Evolutionary conservation across 2,113 vertebrate genomes (phyloP), one percentile per base, ranked within the genome.

Genomic region (Campylomormyrus numenius): DNA sequence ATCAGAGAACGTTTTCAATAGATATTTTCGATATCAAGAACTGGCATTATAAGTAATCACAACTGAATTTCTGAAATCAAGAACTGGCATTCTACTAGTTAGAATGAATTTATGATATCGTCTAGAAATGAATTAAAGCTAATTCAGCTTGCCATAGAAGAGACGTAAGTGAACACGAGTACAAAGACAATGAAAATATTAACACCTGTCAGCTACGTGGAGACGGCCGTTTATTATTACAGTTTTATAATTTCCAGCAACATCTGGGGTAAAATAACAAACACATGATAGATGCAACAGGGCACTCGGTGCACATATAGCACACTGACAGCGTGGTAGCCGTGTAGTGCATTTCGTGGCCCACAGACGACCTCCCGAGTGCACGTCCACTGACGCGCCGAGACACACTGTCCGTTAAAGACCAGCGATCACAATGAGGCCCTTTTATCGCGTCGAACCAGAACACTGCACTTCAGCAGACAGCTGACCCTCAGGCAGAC

Each of bases 401-500:
- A 15, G 50, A 52, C 21, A 5, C 42, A 7, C 15, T 66, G 8
- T 11, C 62, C 10, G n/a, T 70, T 31, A 31, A 31, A 70, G n/a
- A 31, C 10, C 27, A 27, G n/a, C 5, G 17, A 50, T 35, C 85
- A 52, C 45, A 52, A 52, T 5, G 4, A 27, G 48, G n/a, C 27
- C 13, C 48, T 48, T 13, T 84, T 45, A 49, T 52, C 74, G 7
- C 6, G 3, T 9, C 17, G 15, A 52, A n/a, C 50, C 15, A 19
- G 27, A 56, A 27, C 50, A 39, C 50, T 89, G 56, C 87, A 53
- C 45, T 13, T 88, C 85, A 92, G 89, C 35, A 8, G 90, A 91
- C 91, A 90, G 91, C 88, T 92, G 91, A 85, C 77, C 52, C 77
- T 66, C 88, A 90, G 89, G 86, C 90, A 93, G 87, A 90, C 49